Percentiles rank a stretch among this genome's conserved stretches.
These are phyloP conservation scores for Epizoanthus ramosus DNA, from an alignment of 92 coral and sea anemone species.

Conservation along the genomic window DNA sequence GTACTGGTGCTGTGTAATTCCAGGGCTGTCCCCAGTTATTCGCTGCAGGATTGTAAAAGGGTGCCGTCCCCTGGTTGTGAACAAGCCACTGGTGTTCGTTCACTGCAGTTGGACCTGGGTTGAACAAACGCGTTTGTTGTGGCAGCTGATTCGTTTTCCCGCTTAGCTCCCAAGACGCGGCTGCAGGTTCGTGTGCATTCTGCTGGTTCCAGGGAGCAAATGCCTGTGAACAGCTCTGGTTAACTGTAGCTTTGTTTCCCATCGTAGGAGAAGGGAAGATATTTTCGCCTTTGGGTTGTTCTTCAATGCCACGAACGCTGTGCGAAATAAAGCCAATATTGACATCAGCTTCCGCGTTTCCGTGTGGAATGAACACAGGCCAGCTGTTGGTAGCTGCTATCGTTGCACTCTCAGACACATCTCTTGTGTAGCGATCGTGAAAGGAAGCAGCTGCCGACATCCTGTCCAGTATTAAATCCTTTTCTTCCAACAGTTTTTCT, in stretches of 20 bases:
- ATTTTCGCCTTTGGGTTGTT: too few species aligned
- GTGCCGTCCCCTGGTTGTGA: not conserved
- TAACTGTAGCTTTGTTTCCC: too few species aligned
- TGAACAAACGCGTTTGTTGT: constrained; percentile 24
- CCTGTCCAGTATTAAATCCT: constrained; percentile 9
- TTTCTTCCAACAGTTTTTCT: constrained; percentile 21
- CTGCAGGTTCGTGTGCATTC: not conserved
- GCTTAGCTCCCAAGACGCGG: not conserved
- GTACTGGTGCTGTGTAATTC: not conserved
- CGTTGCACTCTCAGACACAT: not conserved
- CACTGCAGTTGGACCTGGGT: not conserved
- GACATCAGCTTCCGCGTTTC: constrained; percentile 1
- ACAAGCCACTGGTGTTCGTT: not conserved
- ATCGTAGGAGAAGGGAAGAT: too few species aligned
- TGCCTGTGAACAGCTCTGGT: not conserved
- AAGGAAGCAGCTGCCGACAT: constrained; percentile 2
- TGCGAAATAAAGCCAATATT: constrained; percentile 11
- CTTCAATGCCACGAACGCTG: not conserved
- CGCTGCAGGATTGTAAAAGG: not conserved
- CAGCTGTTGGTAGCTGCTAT: not conserved
- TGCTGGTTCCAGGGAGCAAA: not conserved
- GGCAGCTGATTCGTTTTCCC: constrained; percentile 7
- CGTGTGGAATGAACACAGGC: not conserved
- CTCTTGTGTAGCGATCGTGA: not conserved
- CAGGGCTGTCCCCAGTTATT: constrained; percentile 12